Evolutionary conservation across 1,140 invertebrate species (phyloP).

Genomic region (Nasonia vitripennis): DNA sequence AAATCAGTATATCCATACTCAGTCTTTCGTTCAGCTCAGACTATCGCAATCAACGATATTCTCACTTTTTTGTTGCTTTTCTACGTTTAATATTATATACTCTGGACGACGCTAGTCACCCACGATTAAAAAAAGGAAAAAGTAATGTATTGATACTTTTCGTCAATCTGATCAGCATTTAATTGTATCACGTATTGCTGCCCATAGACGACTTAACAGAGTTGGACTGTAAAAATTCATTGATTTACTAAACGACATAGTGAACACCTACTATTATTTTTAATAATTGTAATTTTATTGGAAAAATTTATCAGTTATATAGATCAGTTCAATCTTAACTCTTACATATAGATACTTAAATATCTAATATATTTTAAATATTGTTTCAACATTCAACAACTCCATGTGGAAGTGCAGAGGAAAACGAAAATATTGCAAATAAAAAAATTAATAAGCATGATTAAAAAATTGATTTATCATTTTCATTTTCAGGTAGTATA

Average conservation of each 20-base stretch:
- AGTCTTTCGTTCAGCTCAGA: conserved; percentile 52
- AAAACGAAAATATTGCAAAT: conserved; percentile 4
- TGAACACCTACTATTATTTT: conserved; percentile 42
- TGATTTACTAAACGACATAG: conserved; percentile 6
- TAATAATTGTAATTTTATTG: conserved; percentile 53
- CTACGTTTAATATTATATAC: conserved; percentile 28
- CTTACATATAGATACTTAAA: conserved; percentile 26
- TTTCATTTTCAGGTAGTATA: neutral
- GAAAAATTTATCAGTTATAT: conserved; percentile 21
- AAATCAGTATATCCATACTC: conserved; percentile 51
- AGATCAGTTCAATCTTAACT: conserved; percentile 12
- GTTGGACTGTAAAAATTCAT: conserved; percentile 38
- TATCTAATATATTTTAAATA: conserved; percentile 38
- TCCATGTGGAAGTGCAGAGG: conserved; percentile 19
- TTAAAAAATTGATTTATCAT: conserved; percentile 20
- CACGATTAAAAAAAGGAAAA: conserved; percentile 39
- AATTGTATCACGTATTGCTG: conserved; percentile 19
- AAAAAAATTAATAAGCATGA: neutral
- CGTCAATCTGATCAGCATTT: conserved; percentile 22
- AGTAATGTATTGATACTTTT: conserved; percentile 29
- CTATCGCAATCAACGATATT: conserved; percentile 43
- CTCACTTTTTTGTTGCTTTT: conserved; percentile 27
- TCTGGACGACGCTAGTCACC: neutral
- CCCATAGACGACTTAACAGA: conserved; percentile 38
- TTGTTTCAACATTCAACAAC: conserved; percentile 26